Conservation (phyloP, 2,888 invertebrate species). For the Protophormia terraenovae region DNA sequence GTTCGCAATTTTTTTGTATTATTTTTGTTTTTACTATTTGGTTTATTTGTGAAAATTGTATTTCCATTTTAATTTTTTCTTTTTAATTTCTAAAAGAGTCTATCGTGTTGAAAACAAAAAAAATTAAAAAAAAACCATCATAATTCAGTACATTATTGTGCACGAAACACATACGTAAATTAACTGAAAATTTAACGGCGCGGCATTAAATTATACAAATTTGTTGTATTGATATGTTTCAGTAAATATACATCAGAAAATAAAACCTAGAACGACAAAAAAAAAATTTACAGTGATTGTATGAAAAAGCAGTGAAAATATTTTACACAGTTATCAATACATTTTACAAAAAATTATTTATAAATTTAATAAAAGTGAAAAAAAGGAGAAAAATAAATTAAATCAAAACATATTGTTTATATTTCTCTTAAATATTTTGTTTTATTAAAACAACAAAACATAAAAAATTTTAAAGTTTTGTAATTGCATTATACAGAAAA, state of each 20-base stretch:
- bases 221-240: background rate
- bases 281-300: conserved; percentile 6
- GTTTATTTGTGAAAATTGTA: conserved; percentile 59
- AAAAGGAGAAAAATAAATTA: background rate
- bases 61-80: conserved; percentile 33
- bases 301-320: background rate
- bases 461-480: background rate
- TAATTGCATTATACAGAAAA: background rate
- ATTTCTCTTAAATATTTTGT: background rate
- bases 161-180: conserved; percentile 58
- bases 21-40: conserved; percentile 32
- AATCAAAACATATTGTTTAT: conserved; percentile 26
- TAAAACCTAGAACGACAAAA: background rate
- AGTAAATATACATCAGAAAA: conserved; percentile 6
- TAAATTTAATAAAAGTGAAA: background rate
- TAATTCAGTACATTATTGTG: conserved; percentile 58
- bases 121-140: conserved; percentile 37
- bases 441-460: background rate
- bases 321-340: conserved; percentile 25
- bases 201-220: conserved; percentile 43
- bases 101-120: conserved; percentile 50
- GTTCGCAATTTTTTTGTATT: conserved; percentile 67
- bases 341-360: conserved; percentile 5
- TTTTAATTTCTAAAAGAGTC: conserved; percentile 52
- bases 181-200: conserved; percentile 56